These are phyloP conservation scores for Anaspis maculata DNA, from an alignment of 2,888 invertebrate genomes.

Conservation along the genomic window DNA sequence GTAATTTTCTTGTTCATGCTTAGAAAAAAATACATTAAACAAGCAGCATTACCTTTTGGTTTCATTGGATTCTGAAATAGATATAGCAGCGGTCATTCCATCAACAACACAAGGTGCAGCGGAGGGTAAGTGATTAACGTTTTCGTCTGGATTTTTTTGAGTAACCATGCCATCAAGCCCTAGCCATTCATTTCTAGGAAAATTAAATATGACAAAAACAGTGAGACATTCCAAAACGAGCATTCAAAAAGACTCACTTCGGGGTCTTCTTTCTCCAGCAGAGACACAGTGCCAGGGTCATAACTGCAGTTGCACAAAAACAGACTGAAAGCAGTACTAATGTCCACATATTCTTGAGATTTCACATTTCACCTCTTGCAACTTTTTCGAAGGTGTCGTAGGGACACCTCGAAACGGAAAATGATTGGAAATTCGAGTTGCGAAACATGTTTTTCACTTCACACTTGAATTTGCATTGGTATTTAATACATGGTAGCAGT, in stretches of 20 bases:
- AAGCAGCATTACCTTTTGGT: constrained; percentile 38
- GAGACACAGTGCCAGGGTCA: constrained; percentile 35
- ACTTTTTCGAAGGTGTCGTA: no score
- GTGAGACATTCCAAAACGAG: constrained; percentile 3
- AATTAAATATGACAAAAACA: constrained; percentile 6
- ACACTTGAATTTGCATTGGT: no score
- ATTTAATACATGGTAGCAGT: no score
- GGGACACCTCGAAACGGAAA: no score
- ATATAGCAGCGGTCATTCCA: constrained; percentile 21
- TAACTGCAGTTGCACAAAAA: constrained; percentile 30
- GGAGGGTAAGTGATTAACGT: constrained; percentile 44
- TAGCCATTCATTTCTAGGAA: constrained; percentile 57
- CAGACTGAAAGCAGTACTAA: constrained; percentile 24
- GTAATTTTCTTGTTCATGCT: no score
- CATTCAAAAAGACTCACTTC: constrained; percentile 31
- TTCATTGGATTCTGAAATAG: constrained; percentile 27
- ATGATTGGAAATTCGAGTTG: no score
- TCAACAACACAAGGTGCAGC: constrained; percentile 30
- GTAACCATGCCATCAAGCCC: constrained; percentile 67
- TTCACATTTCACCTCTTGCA: no score
- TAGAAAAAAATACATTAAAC: constrained; percentile 16
- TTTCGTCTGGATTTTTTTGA: constrained; percentile 60
- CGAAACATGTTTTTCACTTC: no score
- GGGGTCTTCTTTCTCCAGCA: constrained; percentile 39
- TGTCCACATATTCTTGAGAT: constrained; percentile 20